Evolutionary conservation across 2,888 invertebrate species (phyloP), one percentile per base, ranked within the genome.

Genomic region (Rutpela maculata): DNA sequence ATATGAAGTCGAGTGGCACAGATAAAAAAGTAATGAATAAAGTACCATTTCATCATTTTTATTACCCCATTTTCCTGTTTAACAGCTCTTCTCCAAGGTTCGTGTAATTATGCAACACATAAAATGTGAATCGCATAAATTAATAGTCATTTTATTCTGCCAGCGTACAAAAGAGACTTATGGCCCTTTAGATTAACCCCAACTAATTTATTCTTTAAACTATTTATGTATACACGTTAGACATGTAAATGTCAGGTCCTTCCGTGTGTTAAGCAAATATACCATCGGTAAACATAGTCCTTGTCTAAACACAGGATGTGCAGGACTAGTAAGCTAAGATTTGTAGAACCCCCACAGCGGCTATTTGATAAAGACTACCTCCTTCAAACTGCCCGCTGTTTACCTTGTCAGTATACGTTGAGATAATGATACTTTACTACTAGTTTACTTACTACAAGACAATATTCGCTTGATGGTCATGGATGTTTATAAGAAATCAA

Each of bases 231-330:
- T 79, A 79, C 80, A 79, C 80, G 78, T 79, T 77, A 84, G 82
- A 84, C 80, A 83, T 83, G 82, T 84, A 85, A 83, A 85, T 82
- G 84, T 83, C 82, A 78, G 75, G 78, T 79, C 81, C 76, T 88
- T 86, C 84, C 88, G 87, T 87, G 87, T 84, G 83, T 81, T 83
- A 85, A 83, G 84, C 85, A 85, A 87, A 88, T 88, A 87, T 87
- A 88, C 84, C 84, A 87, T 85, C 84, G 84, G 85, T 84, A 87
- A 86, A 87, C 86, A 87, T 84, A 84, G 85, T 79, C 81, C 82
- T 85, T 86, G 85, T 87, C 85, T 85, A 87, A 88, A 88, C 85
- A 87, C 85, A 86, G 87, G 86, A 86, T 85, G 83, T 84, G 76
- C 77, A 76, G 59, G 59, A 82, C 81, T 82, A 82, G 81, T 74